Evolutionary conservation across 2,797 vertebrate genomes (phyloP).

Genomic region (Pseudochirops corinnae): DNA sequence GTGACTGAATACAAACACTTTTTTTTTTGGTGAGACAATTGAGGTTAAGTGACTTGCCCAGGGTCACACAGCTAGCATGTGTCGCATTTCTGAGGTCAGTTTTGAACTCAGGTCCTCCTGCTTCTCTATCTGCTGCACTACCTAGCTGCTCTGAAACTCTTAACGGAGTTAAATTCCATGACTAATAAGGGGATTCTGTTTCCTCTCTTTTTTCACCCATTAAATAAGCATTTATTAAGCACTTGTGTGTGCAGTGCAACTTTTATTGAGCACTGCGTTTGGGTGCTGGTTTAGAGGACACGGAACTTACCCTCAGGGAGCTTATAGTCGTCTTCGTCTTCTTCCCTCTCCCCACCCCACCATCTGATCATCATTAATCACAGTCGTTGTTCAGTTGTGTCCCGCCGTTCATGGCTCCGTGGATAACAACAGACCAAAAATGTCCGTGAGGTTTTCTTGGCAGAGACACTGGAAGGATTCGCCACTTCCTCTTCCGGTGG

Average conservation of each 20-base stretch:
- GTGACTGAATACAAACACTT: not conserved
- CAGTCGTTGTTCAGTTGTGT: not conserved
- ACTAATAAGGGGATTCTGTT: not conserved
- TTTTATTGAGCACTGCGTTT: not conserved
- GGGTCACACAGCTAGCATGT: too few species aligned
- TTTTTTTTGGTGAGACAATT: too few species aligned
- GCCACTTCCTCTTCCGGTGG: too few species aligned
- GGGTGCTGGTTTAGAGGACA: not conserved
- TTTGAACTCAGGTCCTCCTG: too few species aligned
- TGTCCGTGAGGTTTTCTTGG: not conserved
- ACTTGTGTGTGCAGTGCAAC: not conserved
- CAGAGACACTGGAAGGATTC: not conserved
- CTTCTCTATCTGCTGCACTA: too few species aligned
- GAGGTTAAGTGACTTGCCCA: too few species aligned
- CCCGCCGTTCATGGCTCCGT: not conserved
- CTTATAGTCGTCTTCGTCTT: not conserved
- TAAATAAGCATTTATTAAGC: not conserved
- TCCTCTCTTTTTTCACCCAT: not conserved
- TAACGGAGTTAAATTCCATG: not conserved
- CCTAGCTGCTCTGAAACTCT: not conserved
- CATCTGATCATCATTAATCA: not conserved
- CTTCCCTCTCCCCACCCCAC: not conserved
- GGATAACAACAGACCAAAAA: not conserved
- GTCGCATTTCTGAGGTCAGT: too few species aligned
- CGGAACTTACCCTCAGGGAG: not conserved